These are phyloP conservation scores for Anthoscopus minutus DNA, from an alignment of 2,113 vertebrate genomes.

Conservation along the genomic window DNA sequence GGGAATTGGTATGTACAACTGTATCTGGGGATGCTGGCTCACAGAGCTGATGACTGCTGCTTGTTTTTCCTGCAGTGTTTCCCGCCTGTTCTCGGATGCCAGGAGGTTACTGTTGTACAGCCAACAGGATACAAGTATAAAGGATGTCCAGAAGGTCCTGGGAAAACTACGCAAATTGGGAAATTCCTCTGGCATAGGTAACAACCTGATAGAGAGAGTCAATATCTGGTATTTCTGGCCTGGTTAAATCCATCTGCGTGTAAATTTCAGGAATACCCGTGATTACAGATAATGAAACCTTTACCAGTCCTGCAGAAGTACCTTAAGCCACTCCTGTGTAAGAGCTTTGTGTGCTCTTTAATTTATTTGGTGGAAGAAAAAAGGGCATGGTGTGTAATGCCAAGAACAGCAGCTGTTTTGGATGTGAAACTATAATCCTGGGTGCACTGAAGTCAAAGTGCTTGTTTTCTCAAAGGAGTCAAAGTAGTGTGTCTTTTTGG, in stretches of 20 bases:
- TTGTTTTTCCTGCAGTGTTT: constrained; percentile 74
- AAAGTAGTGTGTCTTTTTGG: background rate
- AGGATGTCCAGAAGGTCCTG: constrained; percentile 72
- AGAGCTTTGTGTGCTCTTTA: background rate
- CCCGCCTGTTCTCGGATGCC: constrained; percentile 88
- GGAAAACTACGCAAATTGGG: constrained; percentile 58
- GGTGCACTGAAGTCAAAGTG: background rate
- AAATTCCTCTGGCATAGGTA: constrained; percentile 74
- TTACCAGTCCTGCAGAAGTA: background rate
- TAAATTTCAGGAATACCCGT: background rate
- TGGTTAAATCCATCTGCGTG: background rate
- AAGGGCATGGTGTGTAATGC: background rate
- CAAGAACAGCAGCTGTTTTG: constrained; percentile 8
- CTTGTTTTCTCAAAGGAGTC: background rate
- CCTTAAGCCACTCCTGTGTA: background rate
- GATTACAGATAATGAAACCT: background rate
- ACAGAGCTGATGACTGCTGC: background rate
- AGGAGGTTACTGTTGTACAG: constrained; percentile 90
- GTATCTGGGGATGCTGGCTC: background rate
- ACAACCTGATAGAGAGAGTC: background rate
- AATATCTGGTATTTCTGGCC: background rate
- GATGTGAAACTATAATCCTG: background rate
- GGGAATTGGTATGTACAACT: background rate
- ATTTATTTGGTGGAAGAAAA: background rate
- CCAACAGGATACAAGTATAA: constrained; percentile 84